These are phyloP conservation scores for Papilio helenus DNA, from an alignment of 1,140 invertebrate species.

Conservation along the genomic window DNA sequence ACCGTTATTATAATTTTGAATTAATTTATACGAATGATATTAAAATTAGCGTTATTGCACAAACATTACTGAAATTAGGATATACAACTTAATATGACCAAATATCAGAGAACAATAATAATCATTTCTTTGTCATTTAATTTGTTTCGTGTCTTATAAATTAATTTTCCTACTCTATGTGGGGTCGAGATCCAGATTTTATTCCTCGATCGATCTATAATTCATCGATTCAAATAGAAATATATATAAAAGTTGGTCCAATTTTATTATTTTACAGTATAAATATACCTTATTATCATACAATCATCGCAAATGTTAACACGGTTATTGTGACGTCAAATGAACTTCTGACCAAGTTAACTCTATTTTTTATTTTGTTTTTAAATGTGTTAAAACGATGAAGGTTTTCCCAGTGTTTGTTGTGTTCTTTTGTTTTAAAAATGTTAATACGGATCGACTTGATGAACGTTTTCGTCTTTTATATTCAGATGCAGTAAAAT, in stretches of 20 bases:
- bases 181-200: background rate
- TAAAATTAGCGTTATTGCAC: too few relatives aligned
- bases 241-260: background rate
- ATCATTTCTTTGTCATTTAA: too few relatives aligned
- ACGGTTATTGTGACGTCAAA: constrained; percentile 14
- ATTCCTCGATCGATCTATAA: too few relatives aligned
- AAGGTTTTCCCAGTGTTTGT: background rate
- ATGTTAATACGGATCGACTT: background rate
- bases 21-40: background rate
- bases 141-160: too few relatives aligned
- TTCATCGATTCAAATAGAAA: background rate
- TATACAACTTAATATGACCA: too few relatives aligned
- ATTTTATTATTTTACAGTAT: background rate
- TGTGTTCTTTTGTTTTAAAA: background rate
- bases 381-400: background rate
- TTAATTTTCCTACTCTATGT: background rate
- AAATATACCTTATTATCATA: background rate
- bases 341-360: constrained; percentile 12
- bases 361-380: constrained; percentile 14
- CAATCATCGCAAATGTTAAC: constrained; percentile 10
- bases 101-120: too few relatives aligned
- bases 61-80: too few relatives aligned
- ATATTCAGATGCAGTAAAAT: constrained; percentile 44
- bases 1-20: background rate
- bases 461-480: constrained; percentile 43